Percentiles rank a stretch among this genome's conserved stretches.
Conservation (phyloP, 2,888 invertebrate species). For the Gari tellinella region DNA sequence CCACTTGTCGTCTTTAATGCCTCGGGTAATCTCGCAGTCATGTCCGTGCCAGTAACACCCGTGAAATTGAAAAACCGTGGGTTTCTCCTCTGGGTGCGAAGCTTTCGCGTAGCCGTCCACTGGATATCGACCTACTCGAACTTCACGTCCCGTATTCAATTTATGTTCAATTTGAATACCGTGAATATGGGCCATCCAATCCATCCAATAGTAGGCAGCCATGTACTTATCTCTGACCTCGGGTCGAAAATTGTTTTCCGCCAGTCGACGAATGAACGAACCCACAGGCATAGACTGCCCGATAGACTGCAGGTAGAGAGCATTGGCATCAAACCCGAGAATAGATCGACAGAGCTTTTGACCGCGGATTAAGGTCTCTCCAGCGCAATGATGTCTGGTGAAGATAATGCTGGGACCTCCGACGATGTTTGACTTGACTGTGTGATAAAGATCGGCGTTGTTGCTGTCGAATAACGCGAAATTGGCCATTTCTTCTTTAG, state of each 20-base stretch:
- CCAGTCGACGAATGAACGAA: conserved; percentile 24
- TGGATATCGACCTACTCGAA: conserved; percentile 31
- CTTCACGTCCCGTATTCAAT: conserved; percentile 20
- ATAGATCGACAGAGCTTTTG: conserved; percentile 32
- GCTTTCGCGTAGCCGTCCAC: conserved; percentile 28
- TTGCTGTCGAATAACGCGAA: conserved; percentile 24
- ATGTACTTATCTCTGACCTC: conserved; percentile 19
- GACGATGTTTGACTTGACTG: conserved; percentile 27
- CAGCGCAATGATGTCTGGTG: conserved; percentile 5
- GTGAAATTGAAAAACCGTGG: background rate
- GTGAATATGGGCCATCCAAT: conserved; percentile 16
- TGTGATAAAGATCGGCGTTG: conserved; percentile 18
- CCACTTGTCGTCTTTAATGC: background rate
- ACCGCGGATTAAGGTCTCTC: conserved; percentile 24
- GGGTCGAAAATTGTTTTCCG: conserved; percentile 31
- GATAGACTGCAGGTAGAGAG: conserved; percentile 26
- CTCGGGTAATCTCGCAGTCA: background rate
- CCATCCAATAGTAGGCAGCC: conserved; percentile 22
- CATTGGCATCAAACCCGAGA: conserved; percentile 50
- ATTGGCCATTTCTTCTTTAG: conserved; percentile 8
- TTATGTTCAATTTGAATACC: too few species aligned
- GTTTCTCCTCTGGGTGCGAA: too few species aligned
- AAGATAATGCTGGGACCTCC: conserved; percentile 33
- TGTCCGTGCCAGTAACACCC: too few species aligned
- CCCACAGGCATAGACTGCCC: conserved; percentile 42